A percentile compares a stretch with the other conserved stretches of the same genome.
These are phyloP conservation scores for Paratilapia polleni DNA, from an alignment of 2,113 vertebrate genomes.

Conservation along the genomic window DNA sequence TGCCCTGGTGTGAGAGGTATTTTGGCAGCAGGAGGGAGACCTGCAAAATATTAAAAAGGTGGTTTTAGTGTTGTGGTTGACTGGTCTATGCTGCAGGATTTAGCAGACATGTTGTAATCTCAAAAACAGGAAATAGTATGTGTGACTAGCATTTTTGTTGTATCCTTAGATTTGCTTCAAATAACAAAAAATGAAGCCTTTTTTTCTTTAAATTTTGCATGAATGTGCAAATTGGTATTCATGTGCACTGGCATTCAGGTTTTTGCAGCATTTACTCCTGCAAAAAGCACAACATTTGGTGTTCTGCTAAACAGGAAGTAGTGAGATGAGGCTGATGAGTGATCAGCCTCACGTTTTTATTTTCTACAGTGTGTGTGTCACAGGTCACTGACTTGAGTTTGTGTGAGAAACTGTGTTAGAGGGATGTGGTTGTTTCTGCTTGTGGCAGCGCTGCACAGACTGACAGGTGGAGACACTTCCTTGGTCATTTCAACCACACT, in stretches of 20 bases:
- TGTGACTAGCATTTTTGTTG: background rate
- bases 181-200: background rate
- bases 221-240: too few species aligned
- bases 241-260: background rate
- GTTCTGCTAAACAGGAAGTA: background rate
- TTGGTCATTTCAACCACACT: background rate
- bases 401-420: background rate
- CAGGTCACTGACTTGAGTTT: background rate
- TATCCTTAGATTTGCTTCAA: background rate
- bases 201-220: background rate
- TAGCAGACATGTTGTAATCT: background rate
- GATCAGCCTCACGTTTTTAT: background rate
- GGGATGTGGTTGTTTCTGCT: background rate
- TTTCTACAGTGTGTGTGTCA: background rate
- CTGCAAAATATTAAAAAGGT: background rate
- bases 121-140: background rate
- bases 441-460: background rate
- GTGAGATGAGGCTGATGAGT: too few species aligned
- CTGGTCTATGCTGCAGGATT: background rate
- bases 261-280: background rate
- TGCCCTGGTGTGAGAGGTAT: background rate
- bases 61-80: background rate
- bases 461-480: background rate
- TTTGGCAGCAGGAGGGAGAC: background rate
- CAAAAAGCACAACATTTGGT: background rate